A percentile compares a stretch with the other conserved stretches of the same genome.
Evolutionary conservation across 53 echinoderm and acorn worm genomes (phyloP).

Genomic region (Holothuria leucospilota): DNA sequence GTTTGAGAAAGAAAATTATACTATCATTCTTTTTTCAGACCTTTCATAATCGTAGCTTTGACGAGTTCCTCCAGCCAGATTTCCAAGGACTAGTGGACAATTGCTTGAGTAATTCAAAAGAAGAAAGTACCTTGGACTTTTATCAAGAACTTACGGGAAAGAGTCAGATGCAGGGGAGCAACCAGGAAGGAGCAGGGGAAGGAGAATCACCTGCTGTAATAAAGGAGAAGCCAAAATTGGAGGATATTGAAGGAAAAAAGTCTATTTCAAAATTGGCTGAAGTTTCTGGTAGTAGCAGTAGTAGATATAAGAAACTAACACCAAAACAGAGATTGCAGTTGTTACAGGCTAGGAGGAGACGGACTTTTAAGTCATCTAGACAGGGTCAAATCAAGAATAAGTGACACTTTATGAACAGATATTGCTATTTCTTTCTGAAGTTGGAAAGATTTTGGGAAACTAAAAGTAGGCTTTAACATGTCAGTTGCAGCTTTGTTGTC

Average conservation of each 20-base stretch:
- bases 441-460: too few species aligned
- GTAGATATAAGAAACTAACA: not conserved
- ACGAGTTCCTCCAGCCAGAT: slow-evolving; percentile 20
- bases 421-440: too few species aligned
- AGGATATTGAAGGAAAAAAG: not conserved
- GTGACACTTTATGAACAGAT: too few species aligned
- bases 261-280: not conserved
- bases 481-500: too few species aligned
- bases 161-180: not conserved
- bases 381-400: too few species aligned
- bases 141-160: not conserved
- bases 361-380: too few species aligned
- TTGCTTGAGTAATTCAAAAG: not conserved
- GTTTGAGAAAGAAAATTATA: too few species aligned
- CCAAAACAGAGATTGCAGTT: not conserved
- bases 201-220: too few species aligned
- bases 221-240: not conserved
- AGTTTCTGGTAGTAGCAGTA: too few species aligned
- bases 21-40: not conserved
- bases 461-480: too few species aligned
- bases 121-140: not conserved
- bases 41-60: slow-evolving; percentile 14
- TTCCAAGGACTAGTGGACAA: not conserved
- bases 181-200: too few species aligned
- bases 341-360: too few species aligned